Evolutionary conservation across 2,797 vertebrate genomes (phyloP), one percentile per base, ranked within the genome.

Genomic region (Eulemur rubriventer): DNA sequence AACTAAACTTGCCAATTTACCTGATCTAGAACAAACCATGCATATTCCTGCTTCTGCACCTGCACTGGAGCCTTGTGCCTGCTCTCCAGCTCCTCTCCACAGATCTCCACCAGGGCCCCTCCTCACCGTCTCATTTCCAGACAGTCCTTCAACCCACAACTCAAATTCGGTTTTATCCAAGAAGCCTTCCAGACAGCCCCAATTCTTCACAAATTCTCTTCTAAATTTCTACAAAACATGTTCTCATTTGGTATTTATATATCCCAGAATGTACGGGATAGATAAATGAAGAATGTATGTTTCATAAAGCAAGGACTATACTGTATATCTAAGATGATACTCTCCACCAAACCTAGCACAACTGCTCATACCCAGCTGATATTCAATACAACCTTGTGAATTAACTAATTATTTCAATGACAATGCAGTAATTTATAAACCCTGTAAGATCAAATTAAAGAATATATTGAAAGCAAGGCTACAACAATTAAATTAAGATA

Each of bases 381-480:
- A 63, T 5, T 87, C 61, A 72, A n/a, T 16, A 79, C 0, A 4
- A 84, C 67, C 80, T 20, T 97, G 11, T 76, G 78, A 89, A 79
- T 50, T 90, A 89, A 41, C 4, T 72, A 67, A 76, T 43, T 89
- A 65, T 82, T 48, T 83, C 41, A 81, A 89, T 91, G 22, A 85
- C 13, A 95, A 92, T 14, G 84, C 13, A 95, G 24, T 48, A 82
- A 55, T 57, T 93, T 90, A 33, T 63, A 87, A 87, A 84, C 13
- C 78, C 95, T 65, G 13, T 50, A 52, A 85, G 8, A 69, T 78
- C 52, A 83, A 90, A 79, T 78, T 84, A 59, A 52, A 97, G 50
- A 92, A 92, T 6, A 80, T 33, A 89, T 63, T 88, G 50, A 84
- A 76, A 83, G 59, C 46, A 65, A 92, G 43, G 91, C 30, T 52